Evolutionary conservation across 2,888 invertebrate species (phyloP), one percentile per base, ranked within the genome.

Genomic region (Drosophila setosimentum): DNA sequence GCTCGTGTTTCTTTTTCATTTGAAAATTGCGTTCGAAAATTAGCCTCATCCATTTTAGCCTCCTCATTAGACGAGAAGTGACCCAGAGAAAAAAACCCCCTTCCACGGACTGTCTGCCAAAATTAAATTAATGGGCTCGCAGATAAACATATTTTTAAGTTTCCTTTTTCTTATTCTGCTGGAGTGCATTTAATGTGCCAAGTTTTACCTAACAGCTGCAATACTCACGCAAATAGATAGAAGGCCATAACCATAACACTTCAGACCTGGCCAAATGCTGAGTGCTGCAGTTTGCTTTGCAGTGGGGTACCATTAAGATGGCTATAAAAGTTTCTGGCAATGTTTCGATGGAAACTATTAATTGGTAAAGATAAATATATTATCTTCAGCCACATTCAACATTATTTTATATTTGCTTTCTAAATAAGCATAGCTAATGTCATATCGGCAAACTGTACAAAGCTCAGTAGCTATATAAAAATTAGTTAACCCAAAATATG

Each of bases 11-110:
- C 32, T 67, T 27, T 21, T 24, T 65, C 24, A 55, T 54, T 71
- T 53, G 66, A 58, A 74, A 71, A 66, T 72, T 67, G 69, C 45
- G 42, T 53, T 16, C 53, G 70, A 81, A 83, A 83, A 85, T 85
- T 76, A 85, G 67, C 79, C 79, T 72, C 85, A 83, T 87, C 79
- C 78, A 87, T 87, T 81, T 82, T 76, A 58, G 68, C 62, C 59
- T 58, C 76, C 80, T 85, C 83, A 83, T 85, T 87, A 83, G 85
- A 73, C 68, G 58, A 24, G 24, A 24, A 24, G 40, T 55, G 59
- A 11, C 18, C 6, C 57, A n/a, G n/a, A 5, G n/a, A 35, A 35
- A 35, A 16, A 18, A 37, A 33, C 29, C 30, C 29, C 58, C 50
- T 8, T 24, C 35, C 55, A n/a, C 50, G 58, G 37, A 53, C 24